Base-by-base conservation (phyloP, 2,113 vertebrate genomes). In the Mustela nigripes region DNA sequence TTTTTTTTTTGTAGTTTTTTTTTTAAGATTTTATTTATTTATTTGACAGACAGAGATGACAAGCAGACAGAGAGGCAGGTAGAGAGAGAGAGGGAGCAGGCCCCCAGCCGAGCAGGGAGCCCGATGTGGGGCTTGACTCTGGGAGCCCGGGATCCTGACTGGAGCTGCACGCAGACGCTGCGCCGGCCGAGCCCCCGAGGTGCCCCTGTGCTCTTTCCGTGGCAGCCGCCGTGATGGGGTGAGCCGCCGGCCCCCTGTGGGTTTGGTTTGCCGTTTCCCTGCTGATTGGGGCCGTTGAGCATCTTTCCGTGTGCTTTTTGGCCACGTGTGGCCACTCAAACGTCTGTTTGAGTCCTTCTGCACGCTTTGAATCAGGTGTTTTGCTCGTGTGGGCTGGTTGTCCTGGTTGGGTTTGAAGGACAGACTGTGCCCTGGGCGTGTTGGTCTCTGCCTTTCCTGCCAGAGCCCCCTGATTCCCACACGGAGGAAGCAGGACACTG, bases 371-470 rank as follows among this genome's bases (percentile, higher is more conserved):
- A 53, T 14, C 4, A 1, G 33, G 45, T 31, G 28, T 45, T 63
- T 45, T 19, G 48, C 28, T 16, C 42, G 24, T 12, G 14, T 11
- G 31, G 33, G 36, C 7, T 3, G 50, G 6, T 19, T 1, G n/a
- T 81, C 42, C 90, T 22, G 73, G 36, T 56, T 5, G 18, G n/a
- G 19, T 24, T 12, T 31, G 42, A 24, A 7, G 0, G 22, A 58
- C 16, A 24, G 31, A 4, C 45, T 2, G 0, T 9, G 3, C 4
- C 2, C 26, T 2, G 0, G 10, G 22, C 9, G 0, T 0, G 5
- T 12, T 18, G 24, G 2, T 28, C 24, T 31, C 4, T 5, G 4
- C 33, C 6, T 33, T 4, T 24, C n/a, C 48, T 36, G 22, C 16
- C 10, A 1, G n/a, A 26, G 39, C 42, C 84, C 84, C 0, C 11